Base-by-base conservation (phyloP, 2,888 invertebrate species). In the Limnephilus auricula region DNA sequence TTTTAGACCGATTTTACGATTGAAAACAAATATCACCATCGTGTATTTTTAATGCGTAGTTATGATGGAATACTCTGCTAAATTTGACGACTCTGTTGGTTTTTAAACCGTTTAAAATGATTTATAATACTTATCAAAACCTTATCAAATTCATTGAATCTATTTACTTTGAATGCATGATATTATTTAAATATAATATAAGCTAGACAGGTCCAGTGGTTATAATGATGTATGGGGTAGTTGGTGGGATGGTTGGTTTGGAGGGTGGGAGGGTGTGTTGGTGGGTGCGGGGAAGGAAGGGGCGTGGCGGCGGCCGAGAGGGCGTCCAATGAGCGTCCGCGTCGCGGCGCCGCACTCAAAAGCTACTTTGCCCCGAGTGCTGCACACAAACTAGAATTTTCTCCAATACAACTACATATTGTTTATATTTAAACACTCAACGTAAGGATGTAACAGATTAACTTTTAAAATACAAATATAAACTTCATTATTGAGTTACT, bases 331-430 rank as follows among this genome's bases (percentile, higher is more conserved):
- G 79, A 85, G 90, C 84, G 90, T 31, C 78, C 83, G 79, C 90
- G 90, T 90, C 90, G 90, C 18, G 90, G 79, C 90, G 90, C 65
- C 85, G 34, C 79, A 85, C 90, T 90, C 85, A 50, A 91, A 91
- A 89, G 89, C 84, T 89, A 89, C 89, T 91, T 79, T 37, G 89
- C 65, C 40, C 89, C 37, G 78, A 91, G 91, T 83, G 90, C 90
- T 87, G 89, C 91, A 78, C 86, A 89, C 89, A 34, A 88, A 32
- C 78, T 78, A n/a, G 87, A 40, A 88, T 88, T n/a, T 65, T 65
- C 25, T 65, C 65, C 65, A 65, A 65, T 65, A 65, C 65, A 65
- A 9, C n/a, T 65, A 9, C 6, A n/a, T 9, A 65, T n/a, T 65
- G 65, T 65, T 65, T 65, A 65, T n/a, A 65, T 65, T 65, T 65